Base-by-base conservation (phyloP, 2,888 invertebrate species). In the Hypselothyrea guttata region DNA sequence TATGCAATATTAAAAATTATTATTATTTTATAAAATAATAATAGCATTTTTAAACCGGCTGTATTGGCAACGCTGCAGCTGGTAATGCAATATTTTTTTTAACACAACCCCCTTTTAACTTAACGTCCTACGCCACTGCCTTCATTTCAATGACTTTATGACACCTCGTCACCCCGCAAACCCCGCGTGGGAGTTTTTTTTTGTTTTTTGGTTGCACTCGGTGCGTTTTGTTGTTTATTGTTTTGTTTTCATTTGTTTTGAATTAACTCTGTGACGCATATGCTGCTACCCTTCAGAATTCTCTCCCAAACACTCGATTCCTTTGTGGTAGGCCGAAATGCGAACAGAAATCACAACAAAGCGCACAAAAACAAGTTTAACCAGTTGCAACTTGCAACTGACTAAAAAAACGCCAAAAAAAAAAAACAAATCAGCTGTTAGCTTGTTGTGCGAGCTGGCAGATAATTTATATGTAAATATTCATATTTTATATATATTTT, bases 341-440 rank as follows among this genome's bases (percentile, higher is more conserved):
- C 22, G 12, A 11, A 37, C 28, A 45, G 30, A 4, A 33, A 7
- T 18, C 30, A 52, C 9, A 61, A 64, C 59, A 68, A 56, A 51
- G 38, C 44, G 41, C 34, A 9, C n/a, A 38, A 49, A 71, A 75
- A 75, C 75, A 1, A 61, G 72, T 61, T 60, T 55, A 27, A 73
- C 75, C 64, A 57, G 68, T 64, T 71, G 30, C 7, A n/a, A 7
- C 4, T 27, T 4, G 8, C 16, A 9, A 37, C 33, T 7, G 44
- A 12, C 0, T 1, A 48, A 9, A 22, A 13, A 31, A 4, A 15
- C 5, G 30, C n/a, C 22, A 28, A 49, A 59, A 69, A 64, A 40
- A 55, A 48, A 64, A 56, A 55, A 42, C 38, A 1, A n/a, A 59
- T 55, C 64, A 64, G 70, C 64, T 69, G 70, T 69, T 69, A n/a